Evolutionary conservation across 2,888 invertebrate genomes (phyloP).

Genomic region (Epirrhoe alternata): DNA sequence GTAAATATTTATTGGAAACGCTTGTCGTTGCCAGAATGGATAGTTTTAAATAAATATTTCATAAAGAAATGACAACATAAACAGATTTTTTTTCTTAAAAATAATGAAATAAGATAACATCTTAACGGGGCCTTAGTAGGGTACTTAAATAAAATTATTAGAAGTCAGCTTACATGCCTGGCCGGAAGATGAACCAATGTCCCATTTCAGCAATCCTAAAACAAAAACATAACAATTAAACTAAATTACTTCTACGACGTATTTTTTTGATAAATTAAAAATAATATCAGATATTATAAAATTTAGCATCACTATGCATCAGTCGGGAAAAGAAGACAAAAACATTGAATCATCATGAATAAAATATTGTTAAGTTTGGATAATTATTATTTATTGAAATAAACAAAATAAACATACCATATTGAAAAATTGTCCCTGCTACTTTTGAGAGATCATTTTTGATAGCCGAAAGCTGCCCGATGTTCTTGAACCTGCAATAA

Average conservation of each 20-base stretch:
- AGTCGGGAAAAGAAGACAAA: slow-evolving; percentile 80
- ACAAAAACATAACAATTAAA: slow-evolving; percentile 36
- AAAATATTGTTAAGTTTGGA: background rate
- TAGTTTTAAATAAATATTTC: too few relatives aligned
- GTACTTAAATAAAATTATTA: slow-evolving; percentile 4
- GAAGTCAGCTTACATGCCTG: slow-evolving; percentile 24
- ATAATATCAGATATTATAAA: slow-evolving; percentile 46
- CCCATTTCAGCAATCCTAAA: slow-evolving; percentile 44
- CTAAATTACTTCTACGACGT: background rate
- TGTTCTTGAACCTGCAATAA: slow-evolving; percentile 16
- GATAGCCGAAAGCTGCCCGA: background rate
- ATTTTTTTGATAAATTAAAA: background rate
- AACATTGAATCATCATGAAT: slow-evolving; percentile 57
- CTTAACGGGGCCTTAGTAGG: background rate
- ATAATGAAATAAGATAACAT: too few relatives aligned
- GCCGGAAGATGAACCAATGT: background rate
- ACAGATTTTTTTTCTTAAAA: too few relatives aligned
- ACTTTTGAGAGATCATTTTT: background rate
- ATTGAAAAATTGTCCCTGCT: slow-evolving; percentile 2
- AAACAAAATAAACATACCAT: slow-evolving; percentile 19
- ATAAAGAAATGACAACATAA: too few relatives aligned
- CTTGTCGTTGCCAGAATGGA: too few relatives aligned
- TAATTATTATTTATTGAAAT: background rate
- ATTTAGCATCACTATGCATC: slow-evolving; percentile 68
- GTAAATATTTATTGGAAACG: too few relatives aligned